Evolutionary conservation across 2,797 vertebrate species (phyloP).

Genomic region (Sebastes vulpes): DNA sequence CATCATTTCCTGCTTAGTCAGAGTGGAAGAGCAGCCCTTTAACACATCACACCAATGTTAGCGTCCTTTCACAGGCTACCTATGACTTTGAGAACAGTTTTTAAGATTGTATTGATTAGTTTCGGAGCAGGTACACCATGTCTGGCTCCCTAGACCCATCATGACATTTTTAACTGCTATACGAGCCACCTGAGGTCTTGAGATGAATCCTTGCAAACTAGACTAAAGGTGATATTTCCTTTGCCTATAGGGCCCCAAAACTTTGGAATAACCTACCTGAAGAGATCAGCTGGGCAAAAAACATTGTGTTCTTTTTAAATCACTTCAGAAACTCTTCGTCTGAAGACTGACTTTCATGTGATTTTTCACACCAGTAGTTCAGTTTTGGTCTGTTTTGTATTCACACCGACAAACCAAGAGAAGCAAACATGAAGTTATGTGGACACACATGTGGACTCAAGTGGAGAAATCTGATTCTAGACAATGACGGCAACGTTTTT

Average conservation of each 20-base stretch:
- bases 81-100: neutral
- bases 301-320: neutral
- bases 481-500: neutral
- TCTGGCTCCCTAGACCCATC: neutral
- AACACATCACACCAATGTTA: neutral
- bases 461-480: neutral
- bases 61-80: neutral
- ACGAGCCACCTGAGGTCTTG: neutral
- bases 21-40: neutral
- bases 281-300: neutral
- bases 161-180: neutral
- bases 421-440: neutral
- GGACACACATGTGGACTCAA: neutral
- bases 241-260: neutral
- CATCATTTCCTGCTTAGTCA: neutral
- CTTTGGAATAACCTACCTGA: neutral
- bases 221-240: neutral
- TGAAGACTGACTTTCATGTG: neutral
- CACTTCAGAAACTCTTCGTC: no score
- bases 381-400: no score
- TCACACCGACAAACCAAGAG: neutral
- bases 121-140: neutral
- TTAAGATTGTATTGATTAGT: neutral
- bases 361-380: no score
- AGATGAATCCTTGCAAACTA: neutral